These are phyloP conservation scores for Pseudomyrmex gracilis DNA, from an alignment of 1,140 invertebrate species.

Conservation along the genomic window DNA sequence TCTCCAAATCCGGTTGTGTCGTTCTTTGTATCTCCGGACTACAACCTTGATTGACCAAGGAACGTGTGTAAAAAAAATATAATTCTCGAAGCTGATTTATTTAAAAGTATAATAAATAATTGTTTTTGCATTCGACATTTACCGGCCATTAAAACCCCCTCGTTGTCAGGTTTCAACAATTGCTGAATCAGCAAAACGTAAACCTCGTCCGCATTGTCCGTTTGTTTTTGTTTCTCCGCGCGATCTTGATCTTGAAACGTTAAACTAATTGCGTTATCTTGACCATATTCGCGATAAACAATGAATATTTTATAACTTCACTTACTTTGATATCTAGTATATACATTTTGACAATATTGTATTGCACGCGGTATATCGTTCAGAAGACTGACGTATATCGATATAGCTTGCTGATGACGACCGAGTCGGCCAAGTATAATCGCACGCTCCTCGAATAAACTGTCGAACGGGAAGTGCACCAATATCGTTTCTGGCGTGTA, in stretches of 20 bases:
- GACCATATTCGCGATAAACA: neutral
- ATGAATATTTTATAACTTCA: conserved; percentile 33
- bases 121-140: conserved; percentile 40
- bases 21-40: conserved; percentile 85
- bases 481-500: conserved; percentile 96
- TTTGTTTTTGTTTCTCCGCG: conserved; percentile 78
- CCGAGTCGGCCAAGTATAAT: conserved; percentile 95
- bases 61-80: no score
- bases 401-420: conserved; percentile 95
- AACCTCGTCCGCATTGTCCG: conserved; percentile 87
- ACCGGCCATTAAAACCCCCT: conserved; percentile 83
- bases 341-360: conserved; percentile 93
- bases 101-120: no score
- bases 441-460: conserved; percentile 96
- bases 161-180: conserved; percentile 87
- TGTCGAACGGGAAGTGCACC: conserved; percentile 94
- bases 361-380: conserved; percentile 93
- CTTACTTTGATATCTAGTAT: conserved; percentile 81
- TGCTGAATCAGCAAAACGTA: conserved; percentile 89
- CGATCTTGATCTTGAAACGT: conserved; percentile 73
- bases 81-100: no score
- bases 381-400: conserved; percentile 94
- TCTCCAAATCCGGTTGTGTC: conserved; percentile 90
- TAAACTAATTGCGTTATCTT: conserved; percentile 8
- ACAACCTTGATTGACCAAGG: no score